Base-by-base conservation (phyloP, 2,113 vertebrate genomes). In the Zapus hudsonius region DNA sequence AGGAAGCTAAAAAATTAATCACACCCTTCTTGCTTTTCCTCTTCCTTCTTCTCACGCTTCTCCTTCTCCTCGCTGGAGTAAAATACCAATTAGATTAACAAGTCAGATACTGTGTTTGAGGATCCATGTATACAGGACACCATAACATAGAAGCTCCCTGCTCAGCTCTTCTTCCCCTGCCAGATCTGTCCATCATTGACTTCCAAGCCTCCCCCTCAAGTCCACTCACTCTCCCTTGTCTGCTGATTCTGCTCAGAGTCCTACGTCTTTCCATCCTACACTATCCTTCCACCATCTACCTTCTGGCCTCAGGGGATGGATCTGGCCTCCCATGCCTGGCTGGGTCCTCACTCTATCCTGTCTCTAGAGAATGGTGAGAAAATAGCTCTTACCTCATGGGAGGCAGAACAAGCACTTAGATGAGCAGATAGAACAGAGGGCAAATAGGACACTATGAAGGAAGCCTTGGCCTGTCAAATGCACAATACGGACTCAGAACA, bases 121-220 rank as follows among this genome's bases (percentile, higher is more conserved):
- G 19, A 55, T n/a, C 15, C 2, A 10, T 7, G 36, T 0, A 15
- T 19, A 52, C 10, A 42, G 23, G 13, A 13, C 3, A 29, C 38
- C 31, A 9, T 19, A 3, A 8, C 10, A 38, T 4, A 42, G 52
- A 42, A 13, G 42, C 4, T 0, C 5, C 31, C 22, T 10, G 9
- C 70, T 75, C 59, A 11, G 2, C 5, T 1, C 59, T 31, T 40
- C 22, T 15, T 36, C 5, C 55, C n/a, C n/a, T 73, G 19, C 38
- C 33, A 1, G 44, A 33, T 52, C n/a, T 57, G 4, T 36, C 63
- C 38, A 83, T 2, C 25, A 0, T 0, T 7, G 25, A 17, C 57
- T 59, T 16, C 63, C 17, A 74, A 47, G 3, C 19, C 33, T 47
- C 17, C 64, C 40, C 10, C 27, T 25, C 6, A 10, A 38, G 3